Evolutionary conservation across 2,888 invertebrate genomes (phyloP), one percentile per base, ranked within the genome.

Genomic region (Tortrix viridana): DNA sequence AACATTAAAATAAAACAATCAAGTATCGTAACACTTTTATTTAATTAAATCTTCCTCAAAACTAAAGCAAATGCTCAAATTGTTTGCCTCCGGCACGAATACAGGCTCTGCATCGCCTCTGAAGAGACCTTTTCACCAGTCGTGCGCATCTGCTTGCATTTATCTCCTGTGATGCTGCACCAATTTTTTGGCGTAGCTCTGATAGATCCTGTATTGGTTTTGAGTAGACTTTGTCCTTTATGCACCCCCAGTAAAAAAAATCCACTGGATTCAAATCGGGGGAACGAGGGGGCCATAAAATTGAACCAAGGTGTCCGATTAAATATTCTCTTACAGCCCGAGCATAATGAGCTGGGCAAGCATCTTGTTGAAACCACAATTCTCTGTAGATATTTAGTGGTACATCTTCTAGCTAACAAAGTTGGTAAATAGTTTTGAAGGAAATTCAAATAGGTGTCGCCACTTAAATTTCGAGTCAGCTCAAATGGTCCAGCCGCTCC

Each of bases 401-500:
- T 37, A 61, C 49, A 16, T 65, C 55, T 32, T 65, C n/a, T n/a
- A n/a, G n/a, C 56, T 38, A 61, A 59, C n/a, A 65, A 56, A 18
- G 49, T 43, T 43, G 50, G 58, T 32, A 67, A 60, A 19, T 60
- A 16, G 32, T 66, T 61, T 61, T 55, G 50, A 18, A 67, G 19
- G 50, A 71, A 67, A 19, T 65, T n/a, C n/a, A 66, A 63, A 60
- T 68, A 69, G 16, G 9, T 57, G 1, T 56, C 23, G 7, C 52
- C 67, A 57, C 68, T 57, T 62, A 68, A 61, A 48, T 59, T 65
- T 49, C 38, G 54, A 46, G 59, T 65, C 23, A 71, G 48, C 59
- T 71, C n/a, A n/a, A n/a, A n/a, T n/a, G n/a, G 3, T 23, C 23
- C 23, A 59, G 23, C 23, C 23, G 5, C 23, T 23, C 23, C 5